Base-by-base conservation (phyloP, 2,888 invertebrate genomes). In the Cremastobaeus sp. region DNA sequence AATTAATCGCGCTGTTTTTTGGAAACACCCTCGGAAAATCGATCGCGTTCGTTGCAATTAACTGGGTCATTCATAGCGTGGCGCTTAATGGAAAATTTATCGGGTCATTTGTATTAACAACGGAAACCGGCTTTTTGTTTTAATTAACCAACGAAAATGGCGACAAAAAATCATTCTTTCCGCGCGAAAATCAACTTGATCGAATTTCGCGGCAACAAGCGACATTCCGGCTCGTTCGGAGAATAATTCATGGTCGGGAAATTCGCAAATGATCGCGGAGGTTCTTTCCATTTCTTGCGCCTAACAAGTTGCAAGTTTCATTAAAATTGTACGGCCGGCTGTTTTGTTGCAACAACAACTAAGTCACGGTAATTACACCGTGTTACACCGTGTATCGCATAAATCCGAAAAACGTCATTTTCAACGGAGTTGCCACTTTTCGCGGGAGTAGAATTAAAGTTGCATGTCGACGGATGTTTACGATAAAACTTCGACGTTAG, bases 401-500 rank as follows among this genome's bases (percentile, higher is more conserved):
- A 66, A 66, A 65, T 55, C 11, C 30, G 55, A 54, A 55, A 64
- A 65, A 54, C 21, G 55, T 55, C 47, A 55, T 45, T 47, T 54
- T 54, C 55, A 37, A 14, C 39, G 43, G 25, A 45, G 18, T 43
- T 39, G 14, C 66, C 55, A 34, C 55, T 47, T 66, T 55, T 55
- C 55, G 32, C 25, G 47, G 32, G n/a, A 21, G 32, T 18, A 41
- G 48, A 66, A 55, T 52, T 64, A 64, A 64, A 64, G 64, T 64
- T 64, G 64, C 35, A 34, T 25, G 41, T 18, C 14, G 30, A 11
- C 65, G 65, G 30, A 55, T 65, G 55, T 66, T 55, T 66, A 55
- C 66, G 55, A 48, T 66, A 41, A 66, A 66, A 66, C 66, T 66
- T 66, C 21, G 54, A 55, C 66, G 66, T 55, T 32, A 32, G 48